Conservation (phyloP, 2,888 invertebrate species). For the Epiblema foenella region DNA sequence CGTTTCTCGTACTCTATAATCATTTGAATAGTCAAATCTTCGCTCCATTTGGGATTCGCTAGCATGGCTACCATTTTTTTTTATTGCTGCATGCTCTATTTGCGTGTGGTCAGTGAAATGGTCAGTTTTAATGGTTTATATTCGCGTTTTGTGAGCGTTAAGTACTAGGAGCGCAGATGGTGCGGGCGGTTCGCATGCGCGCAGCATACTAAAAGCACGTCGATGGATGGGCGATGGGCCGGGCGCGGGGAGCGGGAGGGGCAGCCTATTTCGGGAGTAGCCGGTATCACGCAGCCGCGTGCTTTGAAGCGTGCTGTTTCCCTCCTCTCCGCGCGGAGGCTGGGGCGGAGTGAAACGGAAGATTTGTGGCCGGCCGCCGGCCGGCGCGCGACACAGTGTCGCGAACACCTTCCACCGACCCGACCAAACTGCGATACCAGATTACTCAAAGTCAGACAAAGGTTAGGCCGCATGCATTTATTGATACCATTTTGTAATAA, state of each 20-base stretch:
- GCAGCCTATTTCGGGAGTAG: constrained; percentile 83
- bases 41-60: constrained; percentile 83
- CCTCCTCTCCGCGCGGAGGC: constrained; percentile 78
- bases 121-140: constrained; percentile 57
- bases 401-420: constrained; percentile 32
- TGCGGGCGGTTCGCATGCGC: constrained; percentile 85
- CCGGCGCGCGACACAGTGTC: constrained; percentile 35
- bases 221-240: constrained; percentile 65
- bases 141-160: constrained; percentile 66
- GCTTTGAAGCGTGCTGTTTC: constrained; percentile 84
- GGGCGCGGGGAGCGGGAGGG: constrained; percentile 73
- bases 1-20: constrained; percentile 82
- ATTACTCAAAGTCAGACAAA: constrained; percentile 41
- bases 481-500: constrained; percentile 10
- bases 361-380: constrained; percentile 76
- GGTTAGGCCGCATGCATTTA: constrained; percentile 22
- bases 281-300: constrained; percentile 83
- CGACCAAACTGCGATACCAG: constrained; percentile 35
- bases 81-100: constrained; percentile 67
- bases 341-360: constrained; percentile 84
- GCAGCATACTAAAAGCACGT: constrained; percentile 86
- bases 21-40: constrained; percentile 81
- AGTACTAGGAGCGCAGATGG: constrained; percentile 77
- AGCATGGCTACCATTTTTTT: constrained; percentile 79
- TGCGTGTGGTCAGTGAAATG: constrained; percentile 45